Evolutionary conservation across 2,113 vertebrate species (phyloP).

Genomic region (Chrysemys picta): DNA sequence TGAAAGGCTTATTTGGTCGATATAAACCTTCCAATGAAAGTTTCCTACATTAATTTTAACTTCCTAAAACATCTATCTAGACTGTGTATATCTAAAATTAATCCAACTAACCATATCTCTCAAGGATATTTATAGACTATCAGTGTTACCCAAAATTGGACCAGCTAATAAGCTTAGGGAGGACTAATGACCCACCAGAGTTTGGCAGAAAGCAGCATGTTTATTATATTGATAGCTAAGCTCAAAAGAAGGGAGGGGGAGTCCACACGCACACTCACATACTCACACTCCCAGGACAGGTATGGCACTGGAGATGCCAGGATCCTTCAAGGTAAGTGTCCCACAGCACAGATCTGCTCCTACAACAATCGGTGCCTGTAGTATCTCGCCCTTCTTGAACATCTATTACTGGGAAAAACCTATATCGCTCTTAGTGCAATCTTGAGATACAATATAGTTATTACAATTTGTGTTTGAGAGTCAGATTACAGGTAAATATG

Average conservation of each 20-base stretch:
- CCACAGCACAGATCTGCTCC: too few relatives aligned
- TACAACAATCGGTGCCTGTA: neutral
- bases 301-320: too few relatives aligned
- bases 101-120: neutral
- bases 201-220: too few relatives aligned
- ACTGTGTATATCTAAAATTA: neutral
- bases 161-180: too few relatives aligned
- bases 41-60: neutral
- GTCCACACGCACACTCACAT: too few relatives aligned
- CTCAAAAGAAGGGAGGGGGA: too few relatives aligned
- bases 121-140: neutral
- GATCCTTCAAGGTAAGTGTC: too few relatives aligned
- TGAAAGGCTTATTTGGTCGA: neutral
- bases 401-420: neutral
- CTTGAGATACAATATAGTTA: slow-evolving; percentile 33
- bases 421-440: slow-evolving; percentile 44
- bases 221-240: too few relatives aligned
- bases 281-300: too few relatives aligned
- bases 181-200: too few relatives aligned
- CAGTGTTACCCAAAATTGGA: neutral
- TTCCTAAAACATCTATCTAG: neutral
- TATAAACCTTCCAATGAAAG: neutral
- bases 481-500: neutral
- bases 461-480: slow-evolving; percentile 47
- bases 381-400: neutral